Evolutionary conservation across 2,888 invertebrate genomes (phyloP), one percentile per base, ranked within the genome.

Genomic region (Hirtodrosophila trivittata): DNA sequence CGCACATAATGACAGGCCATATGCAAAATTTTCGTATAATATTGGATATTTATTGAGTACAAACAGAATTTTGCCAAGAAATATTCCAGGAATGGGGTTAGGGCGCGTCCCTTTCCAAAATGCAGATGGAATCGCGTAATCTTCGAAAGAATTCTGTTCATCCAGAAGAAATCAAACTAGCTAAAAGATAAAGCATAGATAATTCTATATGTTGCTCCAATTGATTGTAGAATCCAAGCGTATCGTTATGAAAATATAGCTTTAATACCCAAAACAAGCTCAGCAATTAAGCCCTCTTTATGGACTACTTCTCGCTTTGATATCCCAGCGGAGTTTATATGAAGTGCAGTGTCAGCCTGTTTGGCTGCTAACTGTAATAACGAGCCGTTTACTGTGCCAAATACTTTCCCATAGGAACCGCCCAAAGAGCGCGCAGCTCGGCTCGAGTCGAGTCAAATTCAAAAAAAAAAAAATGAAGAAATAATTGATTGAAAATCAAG

Each of bases 331-430:
- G n/a, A n/a, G n/a, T 32, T 21, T 1, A 18, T 5, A 21, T 9
- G 12, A 38, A 49, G 18, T 42, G n/a, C 37, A 42, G 37, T 8
- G 10, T 9, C 9, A 45, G 67, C 59, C 56, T 56, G 69, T 64
- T 70, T 66, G 37, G 60, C 43, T 33, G 80, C 59, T 80, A 83
- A 86, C 80, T 86, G 80, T 86, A 83, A 70, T 77, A 86, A 66
- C 66, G 54, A 83, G 80, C 64, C 80, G 83, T 59, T 82, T 75
- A 72, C 68, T 78, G 86, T 85, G 80, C 86, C 80, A 80, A 80
- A 80, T 80, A 80, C 84, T 80, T 80, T 86, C 86, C 77, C 70
- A 80, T 66, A 73, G 77, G 84, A 73, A 57, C 57, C 64, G 76
- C 58, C 74, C 67, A 58, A 59, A 66, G 64, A 81, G 65, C 60